Percentiles rank a stretch among this genome's conserved stretches.
Evolutionary conservation across 1,140 invertebrate genomes (phyloP).

Genomic region (Harlomillsia oculata): DNA sequence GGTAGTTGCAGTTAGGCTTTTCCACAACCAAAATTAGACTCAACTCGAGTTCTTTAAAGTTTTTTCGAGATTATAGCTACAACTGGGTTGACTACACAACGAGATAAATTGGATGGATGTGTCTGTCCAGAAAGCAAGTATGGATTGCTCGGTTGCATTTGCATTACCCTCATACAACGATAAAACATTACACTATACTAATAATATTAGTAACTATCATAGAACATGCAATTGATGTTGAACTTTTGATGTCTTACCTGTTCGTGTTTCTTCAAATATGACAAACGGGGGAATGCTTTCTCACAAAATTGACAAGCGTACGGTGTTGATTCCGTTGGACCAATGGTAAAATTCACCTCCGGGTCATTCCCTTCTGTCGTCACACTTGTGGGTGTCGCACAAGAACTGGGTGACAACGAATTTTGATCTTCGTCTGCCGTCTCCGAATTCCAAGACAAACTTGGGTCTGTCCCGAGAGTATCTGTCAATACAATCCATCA

Average conservation of each 20-base stretch:
- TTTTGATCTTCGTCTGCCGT: conserved; percentile 49
- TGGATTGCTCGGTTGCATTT: no score
- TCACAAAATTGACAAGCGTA: conserved; percentile 86
- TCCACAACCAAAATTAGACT: no score
- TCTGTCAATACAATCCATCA: conserved; percentile 43
- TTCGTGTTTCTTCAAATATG: conserved; percentile 83
- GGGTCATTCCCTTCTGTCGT: conserved; percentile 47
- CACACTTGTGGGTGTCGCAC: conserved; percentile 42
- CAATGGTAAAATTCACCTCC: conserved; percentile 54
- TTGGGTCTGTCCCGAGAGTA: conserved; percentile 54
- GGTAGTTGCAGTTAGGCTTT: no score
- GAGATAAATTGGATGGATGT: no score
- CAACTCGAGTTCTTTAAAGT: no score
- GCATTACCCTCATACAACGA: no score
- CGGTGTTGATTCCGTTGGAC: conserved; percentile 61
- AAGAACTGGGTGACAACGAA: conserved; percentile 45
- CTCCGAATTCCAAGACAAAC: conserved; percentile 53
- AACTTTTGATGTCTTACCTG: conserved; percentile 67
- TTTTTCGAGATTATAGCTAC: no score
- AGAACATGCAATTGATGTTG: no score
- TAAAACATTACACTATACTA: no score
- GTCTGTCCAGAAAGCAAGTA: no score
- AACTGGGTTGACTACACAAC: no score
- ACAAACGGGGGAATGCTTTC: conserved; percentile 74
- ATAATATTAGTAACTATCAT: no score